Evolutionary conservation across 2,888 invertebrate species (phyloP).

Genomic region (Gymnocheta viridis): DNA sequence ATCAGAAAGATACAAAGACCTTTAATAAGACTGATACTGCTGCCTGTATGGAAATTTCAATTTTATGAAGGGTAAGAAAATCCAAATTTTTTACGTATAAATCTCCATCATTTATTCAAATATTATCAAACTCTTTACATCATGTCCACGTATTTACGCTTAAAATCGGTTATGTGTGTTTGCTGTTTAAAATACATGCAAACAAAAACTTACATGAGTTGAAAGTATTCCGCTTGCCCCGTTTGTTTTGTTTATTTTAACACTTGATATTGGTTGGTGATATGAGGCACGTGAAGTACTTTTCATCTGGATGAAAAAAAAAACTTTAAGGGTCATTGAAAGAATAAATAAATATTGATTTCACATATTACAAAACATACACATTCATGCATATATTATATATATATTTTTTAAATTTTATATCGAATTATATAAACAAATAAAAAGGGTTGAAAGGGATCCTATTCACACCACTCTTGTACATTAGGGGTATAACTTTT

Average conservation of each 20-base stretch:
- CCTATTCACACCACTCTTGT: neutral
- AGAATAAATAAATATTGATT: conserved; percentile 5
- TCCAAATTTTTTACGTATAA: too few relatives aligned
- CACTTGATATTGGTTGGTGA: conserved; percentile 33
- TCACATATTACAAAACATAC: neutral
- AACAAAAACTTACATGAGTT: conserved; percentile 38
- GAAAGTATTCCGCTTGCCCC: conserved; percentile 56
- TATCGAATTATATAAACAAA: neutral
- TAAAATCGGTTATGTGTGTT: neutral
- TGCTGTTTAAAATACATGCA: conserved; percentile 28
- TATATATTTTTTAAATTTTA: neutral
- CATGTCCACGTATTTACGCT: conserved; percentile 6
- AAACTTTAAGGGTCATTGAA: conserved; percentile 16
- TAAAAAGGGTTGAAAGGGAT: neutral
- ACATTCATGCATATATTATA: neutral
- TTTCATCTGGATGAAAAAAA: neutral
- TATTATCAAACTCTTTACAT: neutral
- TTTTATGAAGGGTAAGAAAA: too few relatives aligned
- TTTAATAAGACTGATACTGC: too few relatives aligned
- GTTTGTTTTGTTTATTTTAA: conserved; percentile 47
- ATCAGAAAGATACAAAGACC: too few relatives aligned
- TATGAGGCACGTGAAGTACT: conserved; percentile 24
- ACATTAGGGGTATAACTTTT: neutral
- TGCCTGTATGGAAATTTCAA: too few relatives aligned
- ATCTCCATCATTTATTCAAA: too few relatives aligned